Evolutionary conservation across 2,888 invertebrate species (phyloP), one percentile per base, ranked within the genome.

Genomic region (Muscina levida): DNA sequence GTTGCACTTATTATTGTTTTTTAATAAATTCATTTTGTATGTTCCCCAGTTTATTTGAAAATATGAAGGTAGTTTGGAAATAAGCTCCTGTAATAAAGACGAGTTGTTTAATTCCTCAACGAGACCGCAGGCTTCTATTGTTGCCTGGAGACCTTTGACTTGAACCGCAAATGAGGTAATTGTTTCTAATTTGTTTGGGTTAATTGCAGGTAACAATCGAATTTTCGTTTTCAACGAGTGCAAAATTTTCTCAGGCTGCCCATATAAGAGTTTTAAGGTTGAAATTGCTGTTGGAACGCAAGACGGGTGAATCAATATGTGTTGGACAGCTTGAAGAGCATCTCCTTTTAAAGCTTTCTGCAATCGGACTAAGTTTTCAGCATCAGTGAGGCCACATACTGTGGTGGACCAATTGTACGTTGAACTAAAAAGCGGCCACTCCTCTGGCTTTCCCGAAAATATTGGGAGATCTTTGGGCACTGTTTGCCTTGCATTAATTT

Each of bases 341-440:
- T 77, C 66, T 31, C 56, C 72, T 51, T 66, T n/a, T 1, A 77
- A 24, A 17, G 77, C 11, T 39, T 22, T 42, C 42, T 75, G 74
- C 5, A 66, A 44, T n/a, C 79, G 56, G 24, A 75, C 62, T n/a
- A 71, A 51, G 31, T 75, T 79, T 51, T 79, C 79, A 11, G 57
- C 72, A 68, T 79, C 59, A 15, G 75, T 72, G 3, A 75, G 17
- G 1, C 68, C 75, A 11, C 75, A 79, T 37, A 79, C 62, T 22
- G 11, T 46, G 1, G 72, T 75, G 13, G 75, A 79, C 79, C 75
- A 79, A 37, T 70, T 59, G 17, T 15, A 79, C 10, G 79, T 79
- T 39, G 79, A 72, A 22, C 65, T 75, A 31, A 75, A 79, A 22
- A 70, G 57, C 13, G 67, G 77, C 72, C 77, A 76, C 42, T 70